These are phyloP conservation scores for Poecilia latipinna DNA, from an alignment of 2,113 vertebrate genomes.

Conservation along the genomic window DNA sequence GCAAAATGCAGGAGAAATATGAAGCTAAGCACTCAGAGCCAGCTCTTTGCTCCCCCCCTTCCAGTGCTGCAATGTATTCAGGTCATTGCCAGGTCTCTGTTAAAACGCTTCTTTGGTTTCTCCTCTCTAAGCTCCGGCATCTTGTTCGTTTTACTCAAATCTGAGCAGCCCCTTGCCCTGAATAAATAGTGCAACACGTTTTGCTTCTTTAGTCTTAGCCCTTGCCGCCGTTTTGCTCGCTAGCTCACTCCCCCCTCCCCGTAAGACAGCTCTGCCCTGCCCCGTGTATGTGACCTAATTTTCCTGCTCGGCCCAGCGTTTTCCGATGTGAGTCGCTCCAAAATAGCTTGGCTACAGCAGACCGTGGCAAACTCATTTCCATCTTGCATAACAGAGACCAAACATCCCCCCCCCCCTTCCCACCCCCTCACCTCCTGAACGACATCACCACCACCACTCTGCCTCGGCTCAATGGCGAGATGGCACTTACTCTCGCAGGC, in stretches of 20 bases:
- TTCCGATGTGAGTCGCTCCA: constrained; percentile 75
- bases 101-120: constrained; percentile 33
- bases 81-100: constrained; percentile 54
- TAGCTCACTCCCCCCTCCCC: neutral
- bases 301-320: constrained; percentile 74
- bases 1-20: constrained; percentile 47
- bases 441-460: constrained; percentile 8
- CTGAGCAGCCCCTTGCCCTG: constrained; percentile 46
- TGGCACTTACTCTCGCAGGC: constrained; percentile 56
- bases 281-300: constrained; percentile 82
- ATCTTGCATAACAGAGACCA: constrained; percentile 79
- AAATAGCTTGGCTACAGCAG: constrained; percentile 80
- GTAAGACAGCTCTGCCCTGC: constrained; percentile 64
- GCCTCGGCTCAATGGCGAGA: constrained; percentile 60
- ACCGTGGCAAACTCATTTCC: constrained; percentile 79
- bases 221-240: constrained; percentile 16
- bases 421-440: neutral
- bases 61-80: constrained; percentile 52
- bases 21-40: constrained; percentile 36
- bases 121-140: constrained; percentile 39
- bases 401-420: constrained; percentile 38
- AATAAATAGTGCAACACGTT: constrained; percentile 60
- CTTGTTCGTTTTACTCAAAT: constrained; percentile 54
- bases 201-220: constrained; percentile 60
- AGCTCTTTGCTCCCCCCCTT: constrained; percentile 21